Conservation (phyloP, 2,888 invertebrate species). For the Odontothrips loti region DNA sequence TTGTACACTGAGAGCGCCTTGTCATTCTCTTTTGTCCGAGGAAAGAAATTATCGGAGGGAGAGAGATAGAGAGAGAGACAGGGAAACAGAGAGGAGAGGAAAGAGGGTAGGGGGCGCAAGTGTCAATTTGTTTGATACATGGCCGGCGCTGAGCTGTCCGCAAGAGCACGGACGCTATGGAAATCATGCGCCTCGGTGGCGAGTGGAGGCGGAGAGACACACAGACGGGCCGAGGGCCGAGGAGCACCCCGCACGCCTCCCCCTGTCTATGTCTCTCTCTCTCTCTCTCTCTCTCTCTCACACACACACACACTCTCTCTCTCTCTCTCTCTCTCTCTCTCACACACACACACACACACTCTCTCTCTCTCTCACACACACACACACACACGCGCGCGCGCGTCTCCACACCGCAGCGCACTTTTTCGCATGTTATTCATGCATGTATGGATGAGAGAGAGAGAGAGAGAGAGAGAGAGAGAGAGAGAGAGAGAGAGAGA, state of each 20-base stretch:
- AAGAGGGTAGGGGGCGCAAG: too few species aligned
- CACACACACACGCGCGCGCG: neutral
- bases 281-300: conserved; percentile 8
- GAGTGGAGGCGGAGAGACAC: neutral
- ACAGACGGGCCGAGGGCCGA: neutral
- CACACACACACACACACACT: too few species aligned
- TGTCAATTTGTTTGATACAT: too few species aligned
- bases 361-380: too few species aligned
- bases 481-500: conserved; percentile 6
- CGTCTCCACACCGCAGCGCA: neutral
- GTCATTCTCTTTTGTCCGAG: conserved; percentile 2
- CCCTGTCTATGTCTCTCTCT: neutral
- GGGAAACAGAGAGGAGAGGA: conserved; percentile 12
- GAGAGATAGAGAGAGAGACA: conserved; percentile 3
- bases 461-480: neutral
- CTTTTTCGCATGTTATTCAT: neutral
- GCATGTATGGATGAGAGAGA: neutral
- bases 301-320: too few species aligned
- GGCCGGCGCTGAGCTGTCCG: too few species aligned
- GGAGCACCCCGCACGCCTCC: neutral
- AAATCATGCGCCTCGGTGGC: neutral
- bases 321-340: too few species aligned
- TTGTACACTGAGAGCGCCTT: too few species aligned
- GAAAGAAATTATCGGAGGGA: neutral
- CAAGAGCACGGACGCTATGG: too few species aligned